Evolutionary conservation across 2,888 invertebrate genomes (phyloP), one percentile per base, ranked within the genome.

Genomic region (Eupithecia dodoneata): DNA sequence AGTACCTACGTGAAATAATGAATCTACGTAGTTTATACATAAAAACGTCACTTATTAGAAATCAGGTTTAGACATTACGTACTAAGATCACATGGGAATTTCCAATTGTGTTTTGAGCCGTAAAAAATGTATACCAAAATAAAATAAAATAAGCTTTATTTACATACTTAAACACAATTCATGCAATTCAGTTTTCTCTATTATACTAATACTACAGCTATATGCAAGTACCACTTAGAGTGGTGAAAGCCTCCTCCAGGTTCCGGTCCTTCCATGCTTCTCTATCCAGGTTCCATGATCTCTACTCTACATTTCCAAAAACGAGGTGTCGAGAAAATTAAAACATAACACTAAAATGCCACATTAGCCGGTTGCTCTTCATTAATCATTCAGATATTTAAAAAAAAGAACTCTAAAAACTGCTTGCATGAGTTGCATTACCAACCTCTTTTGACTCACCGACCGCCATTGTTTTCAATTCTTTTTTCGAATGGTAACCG

Each of bases 381-480:
- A 85, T 86, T 86, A 83, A 86, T 87, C 86, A 86, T 84, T 84
- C 83, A 79, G 86, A 87, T 86, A 84, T 84, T 83, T 82, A 81
- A 80, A 86, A 85, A 85, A 86, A 86, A 84, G 84, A 81, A 75
- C 80, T 81, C 82, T 52, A 82, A 80, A 80, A 85, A 87, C 82
- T 77, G 76, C 76, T 77, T 69, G 82, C 89, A 87, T 90, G 91
- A 92, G 90, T 91, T 90, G 92, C 91, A 86, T 89, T 90, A 87
- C 85, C 81, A 82, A 85, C 72, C 72, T 79, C 91, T 89, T 92
- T 93, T 89, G 91, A 89, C 81, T 85, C 88, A 87, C 92, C 91
- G 92, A 47, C 66, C 30, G 82, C 87, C 84, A 93, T 95, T 95
- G 94, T 95, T 93, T 95, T 90, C 92, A 87, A 91, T 92, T 92